Evolutionary conservation across 2,113 vertebrate genomes (phyloP).

Genomic region (Otolemur garnettii): DNA sequence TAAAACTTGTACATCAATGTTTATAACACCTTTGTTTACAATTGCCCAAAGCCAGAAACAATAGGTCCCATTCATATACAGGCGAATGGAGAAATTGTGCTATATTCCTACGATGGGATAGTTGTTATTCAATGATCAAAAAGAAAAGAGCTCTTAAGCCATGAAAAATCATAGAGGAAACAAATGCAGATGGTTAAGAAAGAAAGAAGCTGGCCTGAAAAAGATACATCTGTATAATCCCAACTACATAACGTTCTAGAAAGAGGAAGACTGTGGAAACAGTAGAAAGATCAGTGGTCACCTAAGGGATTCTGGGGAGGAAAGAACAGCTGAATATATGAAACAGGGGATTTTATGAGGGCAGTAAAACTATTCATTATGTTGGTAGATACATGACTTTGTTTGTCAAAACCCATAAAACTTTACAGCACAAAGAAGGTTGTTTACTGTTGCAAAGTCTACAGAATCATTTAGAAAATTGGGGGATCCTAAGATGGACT

Average conservation of each 20-base stretch:
- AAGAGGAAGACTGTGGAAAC: neutral
- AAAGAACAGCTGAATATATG: neutral
- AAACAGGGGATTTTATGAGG: neutral
- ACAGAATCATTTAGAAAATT: neutral
- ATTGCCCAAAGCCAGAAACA: neutral
- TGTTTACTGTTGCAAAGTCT: neutral
- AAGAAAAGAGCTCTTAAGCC: neutral
- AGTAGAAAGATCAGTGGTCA: neutral
- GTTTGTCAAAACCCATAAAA: neutral
- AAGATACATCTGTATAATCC: neutral
- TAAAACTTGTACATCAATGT: neutral
- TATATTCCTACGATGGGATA: neutral
- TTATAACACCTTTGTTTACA: neutral
- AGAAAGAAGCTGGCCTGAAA: neutral
- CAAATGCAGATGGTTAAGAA: neutral
- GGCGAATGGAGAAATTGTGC: neutral
- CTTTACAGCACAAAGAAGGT: neutral
- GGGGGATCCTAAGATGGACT: neutral
- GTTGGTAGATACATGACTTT: no score
- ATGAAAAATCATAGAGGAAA: neutral
- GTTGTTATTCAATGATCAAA: neutral
- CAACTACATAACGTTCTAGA: neutral
- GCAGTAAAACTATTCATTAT: neutral
- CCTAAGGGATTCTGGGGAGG: neutral
- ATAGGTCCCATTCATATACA: neutral